Evolutionary conservation across 1,140 invertebrate species (phyloP), one percentile per base, ranked within the genome.

Genomic region (Tetramorium parvispinum): DNA sequence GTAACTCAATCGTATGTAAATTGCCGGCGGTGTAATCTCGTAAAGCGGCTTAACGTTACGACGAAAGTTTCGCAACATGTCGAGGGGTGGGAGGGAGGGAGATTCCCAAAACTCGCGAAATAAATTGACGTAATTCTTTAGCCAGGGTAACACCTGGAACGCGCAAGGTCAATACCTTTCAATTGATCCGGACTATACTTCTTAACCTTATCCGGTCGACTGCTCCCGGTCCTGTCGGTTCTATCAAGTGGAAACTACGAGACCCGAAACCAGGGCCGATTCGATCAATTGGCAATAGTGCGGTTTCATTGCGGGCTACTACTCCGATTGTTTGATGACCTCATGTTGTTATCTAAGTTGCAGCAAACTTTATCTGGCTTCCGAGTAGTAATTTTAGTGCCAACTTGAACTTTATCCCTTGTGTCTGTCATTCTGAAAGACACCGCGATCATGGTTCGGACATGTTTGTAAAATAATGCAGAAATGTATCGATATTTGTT

Each of bases 311-410:
- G 92, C 91, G 93, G 93, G 71, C 77, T 89, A 77, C 91, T 92
- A 89, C 88, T 91, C 90, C 92, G 90, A 93, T 94, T 94, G 93
- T 94, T 94, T 92, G 88, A 93, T 92, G 89, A 92, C 91, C 93
- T 91, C 89, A 91, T 89, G 91, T 93, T 91, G 91, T 93, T 94
- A 94, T 79, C 85, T 79, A 92, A 94, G 87, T 93, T 93, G 86
- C 88, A 71, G 66, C 88, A 92, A 94, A 94, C 92, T 94, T 94
- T 93, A 93, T 93, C 90, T 89, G 88, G 85, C 89, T 82, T 49
- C 46, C 70, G 68, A 68, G 78, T 90, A 68, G 81, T 90, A 85
- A 89, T 91, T 92, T 91, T 88, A 87, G n/a, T 88, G 59, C 55
- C 71, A 85, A 66, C 51, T 88, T 85, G 77, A 88, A 93, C 88